Evolutionary conservation across 1,140 invertebrate species (phyloP).

Genomic region (Diorhabda elongata): DNA sequence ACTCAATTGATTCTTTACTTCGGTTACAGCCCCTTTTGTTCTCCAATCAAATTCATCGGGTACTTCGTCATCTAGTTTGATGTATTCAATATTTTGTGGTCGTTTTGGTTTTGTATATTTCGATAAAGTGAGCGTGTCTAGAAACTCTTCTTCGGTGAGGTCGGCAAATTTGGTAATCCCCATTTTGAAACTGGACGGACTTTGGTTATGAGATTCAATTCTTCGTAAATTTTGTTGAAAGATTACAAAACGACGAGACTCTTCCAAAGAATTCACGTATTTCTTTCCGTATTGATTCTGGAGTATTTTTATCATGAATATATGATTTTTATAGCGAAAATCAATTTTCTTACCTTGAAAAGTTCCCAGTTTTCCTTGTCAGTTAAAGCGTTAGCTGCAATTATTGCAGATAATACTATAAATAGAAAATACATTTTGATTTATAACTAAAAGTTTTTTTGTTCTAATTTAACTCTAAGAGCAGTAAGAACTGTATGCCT

Average conservation of each 20-base stretch:
- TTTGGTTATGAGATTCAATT: slow-evolving; percentile 77
- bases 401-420: background rate
- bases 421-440: too few species aligned
- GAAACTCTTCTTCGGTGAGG: slow-evolving; percentile 78
- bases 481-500: too few species aligned
- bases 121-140: background rate
- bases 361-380: background rate
- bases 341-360: background rate
- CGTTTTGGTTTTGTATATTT: background rate
- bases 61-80: background rate
- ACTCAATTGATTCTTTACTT: slow-evolving; percentile 30
- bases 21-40: slow-evolving; percentile 27
- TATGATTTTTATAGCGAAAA: background rate
- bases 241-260: slow-evolving; percentile 66
- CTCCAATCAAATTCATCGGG: slow-evolving; percentile 31
- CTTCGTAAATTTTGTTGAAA: slow-evolving; percentile 79
- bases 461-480: too few species aligned
- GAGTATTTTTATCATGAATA: background rate
- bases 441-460: too few species aligned
- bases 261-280: background rate
- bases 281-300: background rate
- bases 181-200: slow-evolving; percentile 61
- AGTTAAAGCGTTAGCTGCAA: background rate
- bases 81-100: background rate
- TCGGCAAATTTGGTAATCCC: slow-evolving; percentile 78